Conservation (phyloP, 1,140 invertebrate genomes). For the Halesus radiatus region DNA sequence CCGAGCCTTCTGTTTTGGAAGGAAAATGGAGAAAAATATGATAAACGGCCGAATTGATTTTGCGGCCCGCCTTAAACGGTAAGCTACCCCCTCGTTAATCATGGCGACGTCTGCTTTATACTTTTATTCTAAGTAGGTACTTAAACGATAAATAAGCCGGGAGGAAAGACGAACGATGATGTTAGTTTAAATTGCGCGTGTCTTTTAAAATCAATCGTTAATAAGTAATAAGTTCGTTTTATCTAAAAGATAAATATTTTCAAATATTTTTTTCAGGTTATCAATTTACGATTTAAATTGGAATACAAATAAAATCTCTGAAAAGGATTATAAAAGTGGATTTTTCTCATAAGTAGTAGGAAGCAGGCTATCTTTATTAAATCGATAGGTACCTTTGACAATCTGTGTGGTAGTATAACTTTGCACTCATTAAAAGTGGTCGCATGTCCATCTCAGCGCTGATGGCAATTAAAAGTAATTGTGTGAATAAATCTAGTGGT, state of each 20-base stretch:
- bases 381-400: too few relatives aligned
- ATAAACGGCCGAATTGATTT: constrained; percentile 54
- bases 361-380: too few relatives aligned
- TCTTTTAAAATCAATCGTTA: background rate
- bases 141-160: constrained; percentile 2
- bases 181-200: background rate
- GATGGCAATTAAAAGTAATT: constrained; percentile 11
- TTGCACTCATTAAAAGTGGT: background rate
- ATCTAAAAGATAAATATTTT: too few relatives aligned
- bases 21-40: constrained; percentile 42
- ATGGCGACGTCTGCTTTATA: constrained; percentile 15
- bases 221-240: background rate
- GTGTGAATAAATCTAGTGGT: background rate
- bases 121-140: constrained; percentile 19
- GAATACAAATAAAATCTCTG: too few relatives aligned
- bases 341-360: too few relatives aligned
- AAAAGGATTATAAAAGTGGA: too few relatives aligned
- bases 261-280: too few relatives aligned
- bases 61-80: constrained; percentile 49
- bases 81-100: constrained; percentile 46
- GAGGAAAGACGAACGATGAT: background rate
- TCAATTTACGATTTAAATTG: too few relatives aligned
- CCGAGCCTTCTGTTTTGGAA: constrained; percentile 44
- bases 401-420: too few relatives aligned
- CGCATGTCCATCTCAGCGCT: background rate